These are phyloP conservation scores for Aptenodytes forsteri DNA, from an alignment of 2,113 vertebrate species.

Conservation along the genomic window DNA sequence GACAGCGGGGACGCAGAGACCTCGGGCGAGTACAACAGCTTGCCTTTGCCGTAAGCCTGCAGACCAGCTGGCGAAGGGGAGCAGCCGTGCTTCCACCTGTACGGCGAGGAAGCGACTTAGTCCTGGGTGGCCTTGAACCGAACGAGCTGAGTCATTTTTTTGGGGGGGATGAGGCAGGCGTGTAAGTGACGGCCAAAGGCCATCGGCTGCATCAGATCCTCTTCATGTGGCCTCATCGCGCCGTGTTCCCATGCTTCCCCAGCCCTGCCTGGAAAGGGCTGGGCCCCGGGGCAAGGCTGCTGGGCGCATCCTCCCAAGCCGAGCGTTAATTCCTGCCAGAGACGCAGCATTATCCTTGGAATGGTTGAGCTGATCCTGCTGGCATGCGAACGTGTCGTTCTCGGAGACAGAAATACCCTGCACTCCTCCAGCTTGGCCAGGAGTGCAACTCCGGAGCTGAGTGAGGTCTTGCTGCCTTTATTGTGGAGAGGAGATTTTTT, in stretches of 20 bases:
- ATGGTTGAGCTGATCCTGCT: background rate
- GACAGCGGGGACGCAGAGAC: background rate
- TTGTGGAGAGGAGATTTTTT: background rate
- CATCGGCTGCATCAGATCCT: background rate
- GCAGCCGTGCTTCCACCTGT: background rate
- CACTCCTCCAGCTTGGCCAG: background rate
- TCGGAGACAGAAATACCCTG: background rate
- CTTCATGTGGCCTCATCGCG: background rate
- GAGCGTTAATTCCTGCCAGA: background rate
- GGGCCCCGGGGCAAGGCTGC: background rate
- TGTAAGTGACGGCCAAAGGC: background rate
- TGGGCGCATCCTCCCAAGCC: background rate
- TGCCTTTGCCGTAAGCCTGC: background rate
- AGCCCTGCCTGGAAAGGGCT: background rate
- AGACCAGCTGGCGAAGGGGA: background rate
- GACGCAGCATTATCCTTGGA: background rate
- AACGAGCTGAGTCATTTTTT: background rate
- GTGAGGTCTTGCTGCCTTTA: background rate
- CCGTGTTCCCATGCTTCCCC: background rate
- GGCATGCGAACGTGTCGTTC: background rate
- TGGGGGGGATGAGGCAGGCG: background rate
- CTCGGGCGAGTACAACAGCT: background rate
- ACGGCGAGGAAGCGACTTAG: background rate
- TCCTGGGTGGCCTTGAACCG: background rate
- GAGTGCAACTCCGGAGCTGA: background rate